Evolutionary conservation across 1,140 invertebrate species (phyloP).

Genomic region (Spodoptera frugiperda): DNA sequence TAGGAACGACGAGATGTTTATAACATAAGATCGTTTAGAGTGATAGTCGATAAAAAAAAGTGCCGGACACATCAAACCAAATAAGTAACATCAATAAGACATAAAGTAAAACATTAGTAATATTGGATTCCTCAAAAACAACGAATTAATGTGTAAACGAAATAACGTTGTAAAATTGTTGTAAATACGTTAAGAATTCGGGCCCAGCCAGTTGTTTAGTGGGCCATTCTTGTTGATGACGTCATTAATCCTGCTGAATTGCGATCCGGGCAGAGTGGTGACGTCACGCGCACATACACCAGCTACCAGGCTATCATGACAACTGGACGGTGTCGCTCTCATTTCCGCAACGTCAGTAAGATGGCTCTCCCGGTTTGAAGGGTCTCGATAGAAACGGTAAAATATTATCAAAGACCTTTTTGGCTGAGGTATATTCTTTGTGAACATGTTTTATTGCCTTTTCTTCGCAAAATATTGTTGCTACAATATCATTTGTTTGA

Average conservation of each 20-base stretch:
- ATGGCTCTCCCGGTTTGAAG: neutral
- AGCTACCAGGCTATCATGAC: conserved; percentile 34
- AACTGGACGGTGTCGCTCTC: conserved; percentile 22
- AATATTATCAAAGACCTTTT: neutral
- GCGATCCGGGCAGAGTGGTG: conserved; percentile 29
- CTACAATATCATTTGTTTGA: too few relatives aligned
- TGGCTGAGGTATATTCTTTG: neutral
- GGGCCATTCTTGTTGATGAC: conserved; percentile 49
- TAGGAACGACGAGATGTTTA: too few relatives aligned
- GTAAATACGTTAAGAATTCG: neutral
- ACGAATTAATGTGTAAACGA: conserved; percentile 21
- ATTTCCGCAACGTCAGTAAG: conserved; percentile 4
- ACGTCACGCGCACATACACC: conserved; percentile 28
- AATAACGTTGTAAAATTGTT: conserved; percentile 18
- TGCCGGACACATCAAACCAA: too few relatives aligned
- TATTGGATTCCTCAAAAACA: neutral
- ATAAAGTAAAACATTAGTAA: neutral
- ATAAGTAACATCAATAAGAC: conserved; percentile 10
- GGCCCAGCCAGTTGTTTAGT: conserved; percentile 37
- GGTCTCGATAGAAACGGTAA: neutral
- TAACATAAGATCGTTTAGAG: too few relatives aligned
- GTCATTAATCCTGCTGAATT: conserved; percentile 49
- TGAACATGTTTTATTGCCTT: too few relatives aligned
- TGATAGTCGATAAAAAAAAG: neutral
- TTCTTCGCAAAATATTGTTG: too few relatives aligned